phyloP scores from a whole-genome alignment of 2,113 vertebrate genomes.

The Scomber colias region DNA sequence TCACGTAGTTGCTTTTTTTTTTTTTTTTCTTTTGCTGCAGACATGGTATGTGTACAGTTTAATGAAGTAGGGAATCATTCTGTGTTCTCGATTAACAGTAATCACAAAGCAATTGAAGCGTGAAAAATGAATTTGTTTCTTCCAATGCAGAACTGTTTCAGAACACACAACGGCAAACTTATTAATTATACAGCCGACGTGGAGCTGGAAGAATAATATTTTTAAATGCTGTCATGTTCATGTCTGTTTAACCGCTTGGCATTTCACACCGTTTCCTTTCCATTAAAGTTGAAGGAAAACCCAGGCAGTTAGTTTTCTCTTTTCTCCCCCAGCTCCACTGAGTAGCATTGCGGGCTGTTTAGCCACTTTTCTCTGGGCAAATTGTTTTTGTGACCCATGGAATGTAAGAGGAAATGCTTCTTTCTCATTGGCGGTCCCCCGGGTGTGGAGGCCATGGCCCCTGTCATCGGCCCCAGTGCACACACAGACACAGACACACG shows the following conservation, averaged over 20 bases:
- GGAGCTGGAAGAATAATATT: conserved; percentile 51
- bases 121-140: conserved; percentile 83
- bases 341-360: conserved; percentile 78
- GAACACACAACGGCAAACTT: conserved; percentile 69
- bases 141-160: conserved; percentile 71
- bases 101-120: conserved; percentile 77
- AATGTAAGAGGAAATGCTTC: conserved; percentile 87
- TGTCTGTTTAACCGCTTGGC: conserved; percentile 51
- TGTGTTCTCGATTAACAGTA: conserved; percentile 83
- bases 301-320: conserved; percentile 14
- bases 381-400: conserved; percentile 87
- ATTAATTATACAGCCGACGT: conserved; percentile 71
- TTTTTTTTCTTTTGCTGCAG: conserved; percentile 37
- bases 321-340: conserved; percentile 30
- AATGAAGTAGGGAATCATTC: conserved; percentile 80
- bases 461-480: conserved; percentile 83
- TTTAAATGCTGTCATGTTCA: conserved; percentile 49
- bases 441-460: conserved; percentile 84
- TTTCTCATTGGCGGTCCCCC: conserved; percentile 87
- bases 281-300: conserved; percentile 45
- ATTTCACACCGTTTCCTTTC: conserved; percentile 30
- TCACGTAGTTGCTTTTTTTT: conserved; percentile 56
- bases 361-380: conserved; percentile 84
- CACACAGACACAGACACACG: conserved; percentile 47
- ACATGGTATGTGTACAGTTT: conserved; percentile 74